Evolutionary conservation across 2,888 invertebrate species (phyloP).

Genomic region (Schizotus pectinicornis): DNA sequence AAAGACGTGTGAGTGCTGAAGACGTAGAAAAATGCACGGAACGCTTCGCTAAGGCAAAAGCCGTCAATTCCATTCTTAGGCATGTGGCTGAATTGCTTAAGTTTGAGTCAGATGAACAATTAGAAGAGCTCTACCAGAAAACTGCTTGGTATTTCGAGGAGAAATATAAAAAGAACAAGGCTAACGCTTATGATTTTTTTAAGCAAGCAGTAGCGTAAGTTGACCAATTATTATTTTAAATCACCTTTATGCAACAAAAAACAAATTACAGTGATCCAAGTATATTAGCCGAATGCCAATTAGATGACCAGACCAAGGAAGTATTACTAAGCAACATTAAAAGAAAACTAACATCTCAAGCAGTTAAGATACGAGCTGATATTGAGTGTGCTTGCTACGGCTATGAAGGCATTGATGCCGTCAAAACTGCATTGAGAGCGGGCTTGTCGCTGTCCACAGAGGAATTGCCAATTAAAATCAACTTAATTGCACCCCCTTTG

Average conservation of each 20-base stretch:
- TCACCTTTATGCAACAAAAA: no score
- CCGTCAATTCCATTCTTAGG: constrained; percentile 95
- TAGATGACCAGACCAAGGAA: constrained; percentile 91
- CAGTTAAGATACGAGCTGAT: constrained; percentile 93
- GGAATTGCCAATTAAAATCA: constrained; percentile 96
- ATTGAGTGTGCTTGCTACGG: constrained; percentile 94
- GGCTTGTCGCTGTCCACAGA: constrained; percentile 91
- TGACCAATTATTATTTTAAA: constrained; percentile 3
- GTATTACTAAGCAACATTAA: constrained; percentile 93
- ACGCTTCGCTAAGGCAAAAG: constrained; percentile 97
- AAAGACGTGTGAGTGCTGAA: constrained; percentile 96
- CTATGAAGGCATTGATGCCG: constrained; percentile 99
- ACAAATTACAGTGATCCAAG: constrained; percentile 81
- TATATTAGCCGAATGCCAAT: constrained; percentile 93
- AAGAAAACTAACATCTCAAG: constrained; percentile 94
- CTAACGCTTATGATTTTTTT: constrained; percentile 96
- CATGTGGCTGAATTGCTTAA: constrained; percentile 95
- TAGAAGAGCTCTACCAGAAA: constrained; percentile 93
- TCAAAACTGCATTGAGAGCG: constrained; percentile 88
- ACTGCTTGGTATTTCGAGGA: constrained; percentile 99
- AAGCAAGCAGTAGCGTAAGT: constrained; percentile 85
- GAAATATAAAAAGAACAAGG: constrained; percentile 93
- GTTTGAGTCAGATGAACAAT: constrained; percentile 88
- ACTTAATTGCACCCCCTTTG: constrained; percentile 96
- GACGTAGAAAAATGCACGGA: constrained; percentile 99